Conservation (phyloP, 2,113 vertebrate species). For the Lota lota region DNA sequence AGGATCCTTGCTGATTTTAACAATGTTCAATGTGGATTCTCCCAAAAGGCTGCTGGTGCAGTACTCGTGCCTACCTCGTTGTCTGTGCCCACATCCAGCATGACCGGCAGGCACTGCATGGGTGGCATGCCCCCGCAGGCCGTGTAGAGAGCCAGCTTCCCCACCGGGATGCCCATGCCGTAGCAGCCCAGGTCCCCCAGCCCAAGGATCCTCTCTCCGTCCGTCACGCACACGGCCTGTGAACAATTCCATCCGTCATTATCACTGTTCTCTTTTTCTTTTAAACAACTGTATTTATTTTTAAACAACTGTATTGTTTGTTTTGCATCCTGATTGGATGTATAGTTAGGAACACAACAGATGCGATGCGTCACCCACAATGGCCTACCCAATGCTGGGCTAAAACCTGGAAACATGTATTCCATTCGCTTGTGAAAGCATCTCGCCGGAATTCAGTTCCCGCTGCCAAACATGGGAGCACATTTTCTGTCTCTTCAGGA, state of each 20-base stretch:
- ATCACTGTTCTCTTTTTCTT: background rate
- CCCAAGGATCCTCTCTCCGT: conserved; percentile 95
- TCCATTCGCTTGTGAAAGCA: no score
- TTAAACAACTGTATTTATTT: no score
- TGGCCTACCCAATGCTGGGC: no score
- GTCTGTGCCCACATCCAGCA: conserved; percentile 94
- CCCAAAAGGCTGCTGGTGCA: no score
- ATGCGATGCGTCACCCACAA: no score
- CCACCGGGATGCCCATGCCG: conserved; percentile 97
- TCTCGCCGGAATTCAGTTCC: no score
- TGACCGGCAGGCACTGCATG: conserved; percentile 88
- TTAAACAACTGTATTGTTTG: no score
- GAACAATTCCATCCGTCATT: conserved; percentile 27
- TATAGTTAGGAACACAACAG: no score
- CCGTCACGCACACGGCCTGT: conserved; percentile 92
- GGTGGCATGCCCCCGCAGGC: conserved; percentile 92
- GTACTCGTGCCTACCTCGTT: conserved; percentile 80
- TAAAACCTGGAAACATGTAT: no score
- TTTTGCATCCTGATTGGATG: no score
- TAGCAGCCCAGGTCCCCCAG: conserved; percentile 94
- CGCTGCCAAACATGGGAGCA: conserved; percentile 14
- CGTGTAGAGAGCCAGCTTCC: conserved; percentile 94
- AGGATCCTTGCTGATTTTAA: no score
- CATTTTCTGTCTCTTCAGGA: conserved; percentile 18
- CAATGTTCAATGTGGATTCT: no score